A percentile compares a stretch with the other conserved stretches of the same genome.
phyloP scores from a whole-genome alignment of 2,888 invertebrate genomes.

The Limnephilus marmoratus region DNA sequence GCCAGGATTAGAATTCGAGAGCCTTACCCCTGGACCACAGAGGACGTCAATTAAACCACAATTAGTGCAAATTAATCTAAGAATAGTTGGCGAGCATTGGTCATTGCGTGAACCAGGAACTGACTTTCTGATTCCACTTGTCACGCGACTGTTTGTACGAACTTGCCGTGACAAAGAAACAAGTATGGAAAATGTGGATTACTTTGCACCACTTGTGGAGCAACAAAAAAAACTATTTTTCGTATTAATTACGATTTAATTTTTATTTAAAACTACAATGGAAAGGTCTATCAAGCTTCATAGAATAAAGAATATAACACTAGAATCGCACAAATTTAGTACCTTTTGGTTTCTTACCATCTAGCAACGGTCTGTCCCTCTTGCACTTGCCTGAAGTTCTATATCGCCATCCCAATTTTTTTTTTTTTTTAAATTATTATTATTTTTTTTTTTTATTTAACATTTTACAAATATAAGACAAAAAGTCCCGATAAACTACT shows the following conservation, averaged over 20 bases:
- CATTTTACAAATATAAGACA: too few relatives aligned
- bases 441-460: too few relatives aligned
- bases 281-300: neutral
- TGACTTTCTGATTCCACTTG: neutral
- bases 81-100: neutral
- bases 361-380: too few relatives aligned
- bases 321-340: too few relatives aligned
- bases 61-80: neutral
- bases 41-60: neutral
- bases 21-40: too few relatives aligned
- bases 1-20: too few relatives aligned
- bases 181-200: neutral
- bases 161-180: slow-evolving; percentile 8
- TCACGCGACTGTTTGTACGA: slow-evolving; percentile 9
- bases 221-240: neutral
- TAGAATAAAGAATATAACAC: too few relatives aligned
- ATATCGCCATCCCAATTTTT: too few relatives aligned
- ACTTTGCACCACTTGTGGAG: neutral
- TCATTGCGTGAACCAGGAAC: slow-evolving; percentile 16
- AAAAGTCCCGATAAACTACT: too few relatives aligned
- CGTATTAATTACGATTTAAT: neutral
- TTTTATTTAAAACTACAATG: neutral
- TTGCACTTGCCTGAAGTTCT: too few relatives aligned
- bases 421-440: too few relatives aligned
- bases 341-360: too few relatives aligned